A percentile compares a stretch with the other conserved stretches of the same genome.
Conservation (phyloP, 1,140 invertebrate species). For the Daktulosphaira vitifoliae region DNA sequence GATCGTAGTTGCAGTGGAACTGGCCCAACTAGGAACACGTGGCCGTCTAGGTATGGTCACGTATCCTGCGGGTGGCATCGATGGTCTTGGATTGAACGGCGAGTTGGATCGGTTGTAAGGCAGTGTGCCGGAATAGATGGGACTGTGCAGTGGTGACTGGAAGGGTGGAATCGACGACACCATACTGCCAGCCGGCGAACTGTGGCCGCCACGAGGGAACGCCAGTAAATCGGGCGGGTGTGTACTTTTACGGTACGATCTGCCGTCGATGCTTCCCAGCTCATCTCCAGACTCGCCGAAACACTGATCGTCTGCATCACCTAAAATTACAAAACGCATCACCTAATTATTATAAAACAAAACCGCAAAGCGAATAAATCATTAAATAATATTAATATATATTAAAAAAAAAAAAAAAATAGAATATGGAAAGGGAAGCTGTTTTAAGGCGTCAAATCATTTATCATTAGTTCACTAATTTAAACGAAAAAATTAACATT, state of each 20-base stretch:
- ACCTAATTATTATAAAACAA: too few species aligned
- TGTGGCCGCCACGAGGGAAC: slow-evolving; percentile 57
- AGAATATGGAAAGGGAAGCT: too few species aligned
- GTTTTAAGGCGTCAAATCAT: too few species aligned
- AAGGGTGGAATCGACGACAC: slow-evolving; percentile 66
- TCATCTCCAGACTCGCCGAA: slow-evolving; percentile 22
- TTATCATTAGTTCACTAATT: too few species aligned
- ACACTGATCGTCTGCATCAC: slow-evolving; percentile 28
- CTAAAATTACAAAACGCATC: slow-evolving; percentile 41
- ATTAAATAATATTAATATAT: too few species aligned
- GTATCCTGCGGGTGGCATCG: slow-evolving; percentile 57
- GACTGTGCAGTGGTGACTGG: slow-evolving; percentile 47
- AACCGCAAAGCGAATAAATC: too few species aligned
- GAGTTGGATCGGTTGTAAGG: slow-evolving; percentile 63
- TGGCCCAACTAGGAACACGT: slow-evolving; percentile 69
- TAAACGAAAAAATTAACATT: too few species aligned
- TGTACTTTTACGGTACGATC: slow-evolving; percentile 9
- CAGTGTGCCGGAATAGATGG: slow-evolving; percentile 54
- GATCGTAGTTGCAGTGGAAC: slow-evolving; percentile 48
- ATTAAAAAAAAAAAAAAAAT: too few species aligned
- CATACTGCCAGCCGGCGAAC: slow-evolving; percentile 61
- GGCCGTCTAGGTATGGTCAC: slow-evolving; percentile 76
- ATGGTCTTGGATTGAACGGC: slow-evolving; percentile 53
- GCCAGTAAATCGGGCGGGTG: slow-evolving; percentile 74
- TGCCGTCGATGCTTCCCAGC: slow-evolving; percentile 11